Percentiles rank a stretch among this genome's conserved stretches.
These are phyloP conservation scores for Cetonia aurata DNA, from an alignment of 2,888 invertebrate genomes.

Conservation along the genomic window DNA sequence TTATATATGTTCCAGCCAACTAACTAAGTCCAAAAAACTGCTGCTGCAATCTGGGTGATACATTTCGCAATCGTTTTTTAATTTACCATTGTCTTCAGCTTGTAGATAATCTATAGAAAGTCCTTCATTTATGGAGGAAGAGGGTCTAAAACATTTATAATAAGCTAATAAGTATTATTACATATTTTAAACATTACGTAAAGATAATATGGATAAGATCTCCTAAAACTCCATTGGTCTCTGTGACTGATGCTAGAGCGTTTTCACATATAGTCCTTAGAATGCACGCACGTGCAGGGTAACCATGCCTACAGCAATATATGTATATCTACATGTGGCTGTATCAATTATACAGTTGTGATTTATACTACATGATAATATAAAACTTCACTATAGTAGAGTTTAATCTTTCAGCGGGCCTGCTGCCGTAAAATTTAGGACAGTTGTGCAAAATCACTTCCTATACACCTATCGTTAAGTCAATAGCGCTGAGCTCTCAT, in stretches of 20 bases:
- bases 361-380: too few relatives aligned
- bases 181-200: slow-evolving; percentile 70
- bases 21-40: slow-evolving; percentile 71
- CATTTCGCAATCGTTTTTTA: slow-evolving; percentile 67
- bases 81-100: slow-evolving; percentile 57
- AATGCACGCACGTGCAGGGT: slow-evolving; percentile 77
- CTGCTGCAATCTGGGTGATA: slow-evolving; percentile 69
- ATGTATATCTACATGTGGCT: slow-evolving; percentile 2
- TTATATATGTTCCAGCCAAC: slow-evolving; percentile 53
- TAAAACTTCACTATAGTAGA: too few relatives aligned
- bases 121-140: slow-evolving; percentile 69
- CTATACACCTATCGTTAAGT: too few relatives aligned
- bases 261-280: slow-evolving; percentile 82
- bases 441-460: too few relatives aligned
- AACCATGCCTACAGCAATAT: slow-evolving; percentile 70
- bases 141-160: slow-evolving; percentile 70
- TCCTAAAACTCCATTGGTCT: slow-evolving; percentile 75
- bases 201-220: slow-evolving; percentile 81
- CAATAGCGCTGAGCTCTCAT: too few relatives aligned
- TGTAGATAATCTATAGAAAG: slow-evolving; percentile 52
- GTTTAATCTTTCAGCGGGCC: too few relatives aligned
- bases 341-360: too few relatives aligned
- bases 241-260: slow-evolving; percentile 75
- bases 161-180: not conserved
- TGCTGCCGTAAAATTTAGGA: too few relatives aligned